Evolutionary conservation across 2,113 vertebrate species (phyloP), one percentile per base, ranked within the genome.

Genomic region (Cynoglossus semilaevis): DNA sequence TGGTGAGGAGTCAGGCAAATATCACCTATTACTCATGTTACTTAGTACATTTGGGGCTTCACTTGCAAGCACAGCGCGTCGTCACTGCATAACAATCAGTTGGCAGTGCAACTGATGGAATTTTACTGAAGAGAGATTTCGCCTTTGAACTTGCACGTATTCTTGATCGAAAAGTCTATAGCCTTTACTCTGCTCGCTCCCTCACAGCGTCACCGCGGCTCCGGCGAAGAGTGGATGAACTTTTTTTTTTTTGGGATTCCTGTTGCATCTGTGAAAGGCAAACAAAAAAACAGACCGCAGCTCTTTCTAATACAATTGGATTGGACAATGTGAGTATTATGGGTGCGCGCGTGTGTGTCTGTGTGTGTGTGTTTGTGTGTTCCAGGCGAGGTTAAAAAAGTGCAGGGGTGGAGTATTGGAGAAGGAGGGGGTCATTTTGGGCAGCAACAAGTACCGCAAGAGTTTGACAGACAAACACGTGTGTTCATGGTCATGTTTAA

Each of bases 361-460:
- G 41, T 57, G 50, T 80, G 58, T 65, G 17, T 63, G 59, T 73
- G 42, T 4, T 11, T 35, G 50, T 43, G 9, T 35, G 22, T 29
- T 29, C 22, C 47, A 34, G 44, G 52, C 60, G 54, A 45, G n/a
- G 7, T 9, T 18, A 8, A 51, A 19, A 40, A 15, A 17, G 51
- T 19, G 48, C 5, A 5, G 18, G 12, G 29, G 29, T 13, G 18
- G 19, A 2, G 34, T 29, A 6, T 29, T 29, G 22, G 22, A 29
- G 22, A 29, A 29, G 6, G 22, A 29, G 22, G 54, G 66, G 55
- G n/a, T 19, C 34, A 52, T 84, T 84, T 85, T 67, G 66, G 82
- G 78, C 78, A 89, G 93, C 95, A 97, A 98, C 95, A 98, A 94
- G 95, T 97, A 90, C 83, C 88, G 68, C 58, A 80, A 90, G 72